These are phyloP conservation scores for Zaprionus camerounensis DNA, from an alignment of 1,140 invertebrate species.

Conservation along the genomic window DNA sequence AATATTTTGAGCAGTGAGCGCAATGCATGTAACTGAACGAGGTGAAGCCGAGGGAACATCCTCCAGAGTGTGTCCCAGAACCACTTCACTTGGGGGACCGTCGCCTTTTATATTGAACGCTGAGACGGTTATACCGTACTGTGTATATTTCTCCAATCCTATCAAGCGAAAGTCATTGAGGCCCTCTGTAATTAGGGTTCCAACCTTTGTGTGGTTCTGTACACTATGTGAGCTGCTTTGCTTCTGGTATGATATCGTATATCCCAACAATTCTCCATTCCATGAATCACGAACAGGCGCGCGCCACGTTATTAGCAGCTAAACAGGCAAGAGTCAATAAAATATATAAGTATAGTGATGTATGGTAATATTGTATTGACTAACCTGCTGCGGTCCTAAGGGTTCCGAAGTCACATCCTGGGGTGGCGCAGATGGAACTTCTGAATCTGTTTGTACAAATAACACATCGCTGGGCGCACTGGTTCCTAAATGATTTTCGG, in stretches of 20 bases:
- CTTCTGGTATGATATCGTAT: conserved; percentile 88
- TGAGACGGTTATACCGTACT: conserved; percentile 91
- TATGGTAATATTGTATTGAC: neutral
- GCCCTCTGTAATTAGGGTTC: conserved; percentile 85
- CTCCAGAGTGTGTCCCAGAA: conserved; percentile 91
- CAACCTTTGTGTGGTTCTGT: conserved; percentile 85
- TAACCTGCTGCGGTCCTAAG: conserved; percentile 88
- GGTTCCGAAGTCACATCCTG: conserved; percentile 90
- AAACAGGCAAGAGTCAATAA: neutral
- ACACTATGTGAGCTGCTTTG: conserved; percentile 83
- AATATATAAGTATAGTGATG: neutral
- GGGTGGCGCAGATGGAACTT: conserved; percentile 90
- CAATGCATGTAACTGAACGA: conserved; percentile 87
- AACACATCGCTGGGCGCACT: conserved; percentile 88
- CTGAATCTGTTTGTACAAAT: conserved; percentile 87
- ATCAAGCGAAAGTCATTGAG: conserved; percentile 87
- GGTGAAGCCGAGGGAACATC: conserved; percentile 90
- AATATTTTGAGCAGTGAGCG: conserved; percentile 89
- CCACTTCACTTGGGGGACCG: conserved; percentile 89
- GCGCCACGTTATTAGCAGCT: conserved; percentile 91
- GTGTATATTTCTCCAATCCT: conserved; percentile 90
- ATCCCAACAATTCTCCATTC: conserved; percentile 93
- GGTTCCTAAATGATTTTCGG: conserved; percentile 88
- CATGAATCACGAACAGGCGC: conserved; percentile 90
- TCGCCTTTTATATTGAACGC: conserved; percentile 92